Base-by-base conservation (phyloP, 2,797 vertebrate species). In the Sebastes vulpes region DNA sequence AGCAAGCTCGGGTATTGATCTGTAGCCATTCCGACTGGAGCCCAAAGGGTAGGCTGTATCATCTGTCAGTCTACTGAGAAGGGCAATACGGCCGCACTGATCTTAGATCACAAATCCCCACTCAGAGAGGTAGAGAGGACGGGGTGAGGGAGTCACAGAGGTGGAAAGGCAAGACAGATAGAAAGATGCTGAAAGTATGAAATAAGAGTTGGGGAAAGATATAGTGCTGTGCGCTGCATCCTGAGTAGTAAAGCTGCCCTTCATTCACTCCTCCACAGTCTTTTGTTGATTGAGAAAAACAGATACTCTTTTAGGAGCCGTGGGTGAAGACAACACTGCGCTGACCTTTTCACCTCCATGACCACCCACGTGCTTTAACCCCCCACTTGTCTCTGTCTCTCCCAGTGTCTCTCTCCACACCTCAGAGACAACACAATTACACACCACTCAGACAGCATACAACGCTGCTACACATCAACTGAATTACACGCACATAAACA, bases 1-100 rank as follows among this genome's bases (percentile, higher is more conserved):
- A 83, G 87, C 86, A 79, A 86, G 86, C 82, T 72, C 6, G 29
- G 81, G 86, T 94, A 95, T 93, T 92, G 93, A 95, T 94, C 94
- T 90, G 89, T 59, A 85, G 91, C 86, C 78, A 79, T 85, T 89
- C 83, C 73, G 80, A 82, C 86, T 85, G 82, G 64, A 88, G 85
- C 89, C 90, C 86, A 93, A 91, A 93, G 92, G 92, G 84, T 89
- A 92, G 72, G 72, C 86, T 70, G 79, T 89, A 93, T 94, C 92
- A 72, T 92, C 89, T 94, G 93, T 94, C 93, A 85, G 88, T 84
- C 83, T 74, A 75, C 80, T 26, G 79, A 94, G 90, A 92, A 90
- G 84, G 83, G 90, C 92, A 90, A 86, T 89, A 89, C 83, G 35
- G 84, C 86, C 28, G 3, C 61, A 69, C 86, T 89, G 86, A 93